Conservation (phyloP, 2,888 invertebrate genomes). For the Folsomia candida region DNA sequence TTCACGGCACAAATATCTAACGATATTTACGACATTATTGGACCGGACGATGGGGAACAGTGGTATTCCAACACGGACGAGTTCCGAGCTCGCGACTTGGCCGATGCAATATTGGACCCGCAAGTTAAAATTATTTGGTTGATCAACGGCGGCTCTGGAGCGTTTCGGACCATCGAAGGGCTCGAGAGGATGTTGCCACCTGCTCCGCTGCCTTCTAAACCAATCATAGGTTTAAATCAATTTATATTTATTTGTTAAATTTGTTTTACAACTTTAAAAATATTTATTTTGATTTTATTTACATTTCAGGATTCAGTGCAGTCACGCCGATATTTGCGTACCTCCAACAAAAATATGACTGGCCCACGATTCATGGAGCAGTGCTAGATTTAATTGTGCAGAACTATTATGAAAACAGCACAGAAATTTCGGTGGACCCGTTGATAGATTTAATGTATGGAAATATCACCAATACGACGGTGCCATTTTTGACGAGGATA, state of each 20-base stretch:
- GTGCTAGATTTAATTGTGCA: constrained; percentile 35
- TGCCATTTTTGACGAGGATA: constrained; percentile 20
- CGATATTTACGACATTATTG: constrained; percentile 28
- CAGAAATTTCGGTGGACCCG: constrained; percentile 11
- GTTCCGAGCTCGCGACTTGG: constrained; percentile 35
- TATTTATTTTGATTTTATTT: neutral
- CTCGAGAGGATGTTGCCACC: constrained; percentile 26
- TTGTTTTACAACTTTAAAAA: neutral
- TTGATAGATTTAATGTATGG: constrained; percentile 23
- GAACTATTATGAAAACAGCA: constrained; percentile 25
- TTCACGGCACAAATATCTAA: constrained; percentile 24
- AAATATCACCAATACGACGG: constrained; percentile 4
- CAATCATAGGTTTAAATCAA: constrained; percentile 32
- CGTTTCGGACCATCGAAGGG: constrained; percentile 17
- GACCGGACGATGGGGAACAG: constrained; percentile 17
- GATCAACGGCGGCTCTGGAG: constrained; percentile 34
- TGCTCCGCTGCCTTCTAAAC: constrained; percentile 21
- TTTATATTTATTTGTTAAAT: neutral
- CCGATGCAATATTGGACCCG: constrained; percentile 26
- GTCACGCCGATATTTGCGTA: constrained; percentile 33
- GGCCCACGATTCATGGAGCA: constrained; percentile 31
- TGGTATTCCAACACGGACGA: constrained; percentile 39
- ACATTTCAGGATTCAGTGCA: constrained; percentile 22
- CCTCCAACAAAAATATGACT: constrained; percentile 30
- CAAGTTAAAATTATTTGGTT: constrained; percentile 37